phyloP scores from a whole-genome alignment of 2,888 invertebrate genomes.

The Ormia ochracea region DNA sequence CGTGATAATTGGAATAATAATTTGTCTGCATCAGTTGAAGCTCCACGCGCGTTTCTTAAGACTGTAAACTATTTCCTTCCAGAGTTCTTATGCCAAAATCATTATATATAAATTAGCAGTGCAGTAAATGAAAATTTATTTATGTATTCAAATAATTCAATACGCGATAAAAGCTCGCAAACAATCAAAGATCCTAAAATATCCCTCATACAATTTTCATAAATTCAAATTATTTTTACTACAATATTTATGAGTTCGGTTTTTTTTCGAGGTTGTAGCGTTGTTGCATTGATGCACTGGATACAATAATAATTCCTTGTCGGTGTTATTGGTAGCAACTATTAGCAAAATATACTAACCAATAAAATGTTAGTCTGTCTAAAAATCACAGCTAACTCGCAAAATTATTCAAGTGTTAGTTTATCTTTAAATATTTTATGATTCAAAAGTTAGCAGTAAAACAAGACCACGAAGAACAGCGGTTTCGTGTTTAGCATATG shows the following conservation, averaged over 20 bases:
- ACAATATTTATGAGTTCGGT: constrained; percentile 15
- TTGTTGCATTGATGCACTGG: not conserved
- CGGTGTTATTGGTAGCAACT: constrained; percentile 39
- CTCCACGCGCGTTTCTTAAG: too few relatives aligned
- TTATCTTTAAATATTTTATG: constrained; percentile 75
- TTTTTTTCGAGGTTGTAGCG: not conserved
- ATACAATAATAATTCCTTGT: constrained; percentile 20
- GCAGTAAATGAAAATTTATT: too few relatives aligned
- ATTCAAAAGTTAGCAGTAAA: constrained; percentile 75
- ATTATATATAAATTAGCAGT: too few relatives aligned
- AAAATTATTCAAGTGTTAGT: constrained; percentile 67
- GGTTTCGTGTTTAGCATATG: too few relatives aligned
- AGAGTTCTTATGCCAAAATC: too few relatives aligned
- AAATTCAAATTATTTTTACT: constrained; percentile 36
- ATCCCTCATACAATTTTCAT: constrained; percentile 44
- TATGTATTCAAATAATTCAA: too few relatives aligned
- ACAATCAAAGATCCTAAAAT: not conserved
- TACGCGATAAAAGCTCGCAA: not conserved
- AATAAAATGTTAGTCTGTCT: constrained; percentile 42
- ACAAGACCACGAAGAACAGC: constrained; percentile 35
- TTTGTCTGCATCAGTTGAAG: too few relatives aligned
- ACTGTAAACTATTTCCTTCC: too few relatives aligned
- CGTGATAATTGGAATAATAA: too few relatives aligned
- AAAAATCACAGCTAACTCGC: constrained; percentile 49
- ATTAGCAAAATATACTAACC: constrained; percentile 34